Base-by-base conservation (phyloP, 2,888 invertebrate species). In the Andricus quercusramuli region DNA sequence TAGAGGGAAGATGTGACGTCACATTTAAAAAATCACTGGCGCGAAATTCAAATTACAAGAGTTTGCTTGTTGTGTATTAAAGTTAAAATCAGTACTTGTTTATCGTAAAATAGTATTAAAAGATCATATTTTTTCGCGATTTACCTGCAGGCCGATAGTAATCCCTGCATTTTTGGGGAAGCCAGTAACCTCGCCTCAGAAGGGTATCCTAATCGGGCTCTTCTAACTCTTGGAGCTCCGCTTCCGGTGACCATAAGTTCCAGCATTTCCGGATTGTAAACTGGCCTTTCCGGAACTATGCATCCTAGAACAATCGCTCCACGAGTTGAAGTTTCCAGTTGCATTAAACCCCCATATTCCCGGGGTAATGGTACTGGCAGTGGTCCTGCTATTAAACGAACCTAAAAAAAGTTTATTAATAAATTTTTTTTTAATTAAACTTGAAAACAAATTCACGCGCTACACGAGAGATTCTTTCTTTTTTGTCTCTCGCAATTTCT, bases 241-340 rank as follows among this genome's bases (percentile, higher is more conserved):
- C 85, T 91, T 80, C 92, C 92, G 78, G 92, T 89, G 62, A 92
- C 92, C 65, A 92, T 90, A 41, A 92, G 89, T 83, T 92, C 92
- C 20, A 92, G 88, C 92, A 92, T 92, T 87, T 92, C 92, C 77
- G 92, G 92, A 88, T 91, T 92, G 80, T 92, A 91, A 70, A 91
- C 92, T 64, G 92, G 92, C 83, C 91, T 90, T 84, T 92, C 92
- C 80, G 92, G 92, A 82, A 94, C 91, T 62, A 94, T 93, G 83
- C 94, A 94, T 17, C 94, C 94, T 79, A 94, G 89, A 68, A 94
- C 93, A 78, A 94, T 94, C 68, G 92, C 90, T 56, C 92, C 92
- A 41, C 91, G 90, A 70, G 91, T 92, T 64, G 92, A 91, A 29
- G 91, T 90, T 84, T 92, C 92, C 79, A 92, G 79, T 83, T 92